phyloP scores from a whole-genome alignment of 2,797 vertebrate genomes.

The Nannoperca australis region DNA sequence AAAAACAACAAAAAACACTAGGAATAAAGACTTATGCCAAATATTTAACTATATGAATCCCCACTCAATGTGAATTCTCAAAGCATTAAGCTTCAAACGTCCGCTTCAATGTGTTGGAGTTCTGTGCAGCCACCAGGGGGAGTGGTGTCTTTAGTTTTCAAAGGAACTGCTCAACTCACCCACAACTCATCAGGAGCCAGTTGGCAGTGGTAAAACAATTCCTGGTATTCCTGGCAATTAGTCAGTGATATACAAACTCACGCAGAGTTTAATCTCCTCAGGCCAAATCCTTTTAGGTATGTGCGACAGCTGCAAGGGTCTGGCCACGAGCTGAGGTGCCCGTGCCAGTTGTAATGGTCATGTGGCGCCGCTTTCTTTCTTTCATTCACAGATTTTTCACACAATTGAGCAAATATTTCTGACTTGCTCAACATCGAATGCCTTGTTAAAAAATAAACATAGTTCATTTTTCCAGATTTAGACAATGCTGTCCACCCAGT shows the following conservation, averaged over 20 bases:
- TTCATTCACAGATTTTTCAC: constrained; percentile 1
- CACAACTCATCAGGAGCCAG: background rate
- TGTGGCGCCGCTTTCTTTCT: background rate
- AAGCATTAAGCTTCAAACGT: constrained; percentile 1
- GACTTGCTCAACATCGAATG: background rate
- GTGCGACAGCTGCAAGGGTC: constrained; percentile 44
- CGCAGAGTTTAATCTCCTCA: constrained; percentile 55
- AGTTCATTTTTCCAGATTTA: background rate
- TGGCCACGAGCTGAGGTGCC: constrained; percentile 14
- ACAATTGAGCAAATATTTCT: constrained; percentile 14
- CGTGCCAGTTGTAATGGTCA: constrained; percentile 26
- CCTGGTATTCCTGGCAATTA: constrained; percentile 35
- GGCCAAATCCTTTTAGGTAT: constrained; percentile 61
- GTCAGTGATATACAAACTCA: constrained; percentile 34
- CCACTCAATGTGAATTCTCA: background rate
- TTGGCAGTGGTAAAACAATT: constrained; percentile 38
- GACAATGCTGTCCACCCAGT: background rate
- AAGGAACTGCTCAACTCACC: background rate
- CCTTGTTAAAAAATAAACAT: background rate
- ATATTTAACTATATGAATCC: background rate
- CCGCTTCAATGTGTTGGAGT: constrained; percentile 21
- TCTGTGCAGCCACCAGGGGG: constrained; percentile 75
- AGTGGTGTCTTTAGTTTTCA: constrained; percentile 50
- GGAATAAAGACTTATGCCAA: background rate
- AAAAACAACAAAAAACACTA: background rate